These are phyloP conservation scores for Leptopilina myrica DNA, from an alignment of 2,888 invertebrate species.

Conservation along the genomic window DNA sequence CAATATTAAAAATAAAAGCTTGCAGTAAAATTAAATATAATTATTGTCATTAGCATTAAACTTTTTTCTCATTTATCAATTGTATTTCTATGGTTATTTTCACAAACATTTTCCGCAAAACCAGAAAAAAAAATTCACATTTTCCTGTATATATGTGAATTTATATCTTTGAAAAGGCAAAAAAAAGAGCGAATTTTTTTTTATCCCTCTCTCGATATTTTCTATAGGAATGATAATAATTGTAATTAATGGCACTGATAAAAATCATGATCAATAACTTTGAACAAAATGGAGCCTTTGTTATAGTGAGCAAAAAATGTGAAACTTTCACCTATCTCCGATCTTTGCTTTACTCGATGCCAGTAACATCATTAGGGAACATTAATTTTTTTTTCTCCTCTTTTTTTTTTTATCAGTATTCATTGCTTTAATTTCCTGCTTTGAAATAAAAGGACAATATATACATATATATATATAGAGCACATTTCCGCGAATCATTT, in stretches of 20 bases:
- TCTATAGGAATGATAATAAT: not conserved
- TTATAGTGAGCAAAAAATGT: slow-evolving; percentile 16
- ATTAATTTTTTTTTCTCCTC: not conserved
- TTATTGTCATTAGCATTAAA: too few species aligned
- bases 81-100: too few species aligned
- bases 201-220: too few species aligned
- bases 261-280: slow-evolving; percentile 1
- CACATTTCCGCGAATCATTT: slow-evolving; percentile 30
- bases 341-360: slow-evolving; percentile 19
- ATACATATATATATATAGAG: not conserved
- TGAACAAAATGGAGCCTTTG: not conserved
- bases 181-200: too few species aligned
- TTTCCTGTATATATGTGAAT: too few species aligned
- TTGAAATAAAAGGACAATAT: slow-evolving; percentile 36
- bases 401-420: slow-evolving; percentile 18
- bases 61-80: too few species aligned
- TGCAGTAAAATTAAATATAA: too few species aligned
- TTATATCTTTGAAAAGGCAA: too few species aligned
- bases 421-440: slow-evolving; percentile 35
- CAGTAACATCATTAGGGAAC: slow-evolving; percentile 32
- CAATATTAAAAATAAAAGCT: too few species aligned
- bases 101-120: too few species aligned
- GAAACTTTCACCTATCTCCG: slow-evolving; percentile 34
- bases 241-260: not conserved
- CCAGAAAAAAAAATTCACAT: too few species aligned